These are phyloP conservation scores for Medauroidea extradentata DNA, from an alignment of 1,140 invertebrate genomes.

Conservation along the genomic window DNA sequence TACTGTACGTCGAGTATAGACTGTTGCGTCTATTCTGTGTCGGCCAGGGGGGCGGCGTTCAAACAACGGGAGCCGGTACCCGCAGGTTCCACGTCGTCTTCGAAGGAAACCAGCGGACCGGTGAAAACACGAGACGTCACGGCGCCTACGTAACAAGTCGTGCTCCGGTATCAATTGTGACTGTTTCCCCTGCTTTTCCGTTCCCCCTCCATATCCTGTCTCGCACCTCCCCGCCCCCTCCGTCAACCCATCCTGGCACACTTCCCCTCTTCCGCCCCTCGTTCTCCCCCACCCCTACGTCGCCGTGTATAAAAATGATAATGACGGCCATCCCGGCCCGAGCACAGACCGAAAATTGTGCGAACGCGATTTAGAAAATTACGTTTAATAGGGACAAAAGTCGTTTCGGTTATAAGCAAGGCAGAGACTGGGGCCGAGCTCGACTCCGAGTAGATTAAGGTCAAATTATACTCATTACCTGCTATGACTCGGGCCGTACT, in stretches of 20 bases:
- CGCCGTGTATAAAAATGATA: background rate
- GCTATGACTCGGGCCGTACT: background rate
- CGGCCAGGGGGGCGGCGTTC: no score
- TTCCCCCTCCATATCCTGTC: background rate
- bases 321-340: background rate
- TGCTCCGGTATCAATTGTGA: no score
- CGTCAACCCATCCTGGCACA: no score
- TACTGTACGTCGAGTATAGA: no score
- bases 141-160: no score
- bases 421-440: background rate
- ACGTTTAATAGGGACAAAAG: constrained; percentile 7
- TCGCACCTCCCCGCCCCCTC: background rate
- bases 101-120: no score
- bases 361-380: constrained; percentile 9
- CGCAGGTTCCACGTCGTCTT: no score
- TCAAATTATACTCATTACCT: constrained; percentile 6
- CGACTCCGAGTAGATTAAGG: constrained; percentile 1
- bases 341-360: constrained; percentile 1
- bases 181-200: background rate
- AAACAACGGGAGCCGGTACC: no score
- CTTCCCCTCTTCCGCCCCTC: background rate
- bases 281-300: background rate
- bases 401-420: constrained; percentile 1
- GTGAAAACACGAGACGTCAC: no score
- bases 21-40: no score